Conservation (phyloP, 2,797 vertebrate species). For the Helarctos malayanus region DNA sequence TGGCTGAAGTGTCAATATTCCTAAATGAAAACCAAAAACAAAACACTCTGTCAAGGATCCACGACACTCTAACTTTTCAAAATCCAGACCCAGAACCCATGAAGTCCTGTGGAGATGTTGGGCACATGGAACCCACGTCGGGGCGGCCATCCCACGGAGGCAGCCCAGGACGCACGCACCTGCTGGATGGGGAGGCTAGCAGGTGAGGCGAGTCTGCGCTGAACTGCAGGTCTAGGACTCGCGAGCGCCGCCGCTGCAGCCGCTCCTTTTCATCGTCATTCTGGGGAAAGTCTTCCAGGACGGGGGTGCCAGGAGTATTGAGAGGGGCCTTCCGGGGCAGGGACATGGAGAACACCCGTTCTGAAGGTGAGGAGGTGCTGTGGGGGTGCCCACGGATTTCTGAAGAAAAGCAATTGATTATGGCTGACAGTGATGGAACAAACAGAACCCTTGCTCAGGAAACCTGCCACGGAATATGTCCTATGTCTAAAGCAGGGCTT, state of each 20-base stretch:
- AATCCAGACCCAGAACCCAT: not conserved
- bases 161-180: slow-evolving; percentile 45
- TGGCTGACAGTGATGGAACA: not conserved
- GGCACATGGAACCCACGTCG: rapidly evolving
- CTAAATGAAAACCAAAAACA: slow-evolving; percentile 85
- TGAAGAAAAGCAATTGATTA: slow-evolving; percentile 90
- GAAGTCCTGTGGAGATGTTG: not conserved
- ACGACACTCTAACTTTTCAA: not conserved
- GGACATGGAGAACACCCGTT: slow-evolving; percentile 85
- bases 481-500: not conserved
- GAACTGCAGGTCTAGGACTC: slow-evolving; percentile 92
- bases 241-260: slow-evolving; percentile 93
- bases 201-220: slow-evolving; percentile 88
- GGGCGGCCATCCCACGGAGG: rapidly evolving
- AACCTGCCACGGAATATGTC: not conserved
- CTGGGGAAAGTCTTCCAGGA: slow-evolving; percentile 91
- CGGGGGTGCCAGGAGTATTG: slow-evolving; percentile 88
- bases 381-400: slow-evolving; percentile 84
- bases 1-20: slow-evolving; percentile 87
- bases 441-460: slow-evolving; percentile 58
- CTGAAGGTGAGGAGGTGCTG: slow-evolving; percentile 68
- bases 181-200: slow-evolving; percentile 76
- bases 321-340: slow-evolving; percentile 79
- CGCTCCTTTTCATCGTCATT: slow-evolving; percentile 96
- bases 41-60: not conserved